phyloP scores from a whole-genome alignment of 2,797 vertebrate genomes.

The Pseudochirops cupreus region DNA sequence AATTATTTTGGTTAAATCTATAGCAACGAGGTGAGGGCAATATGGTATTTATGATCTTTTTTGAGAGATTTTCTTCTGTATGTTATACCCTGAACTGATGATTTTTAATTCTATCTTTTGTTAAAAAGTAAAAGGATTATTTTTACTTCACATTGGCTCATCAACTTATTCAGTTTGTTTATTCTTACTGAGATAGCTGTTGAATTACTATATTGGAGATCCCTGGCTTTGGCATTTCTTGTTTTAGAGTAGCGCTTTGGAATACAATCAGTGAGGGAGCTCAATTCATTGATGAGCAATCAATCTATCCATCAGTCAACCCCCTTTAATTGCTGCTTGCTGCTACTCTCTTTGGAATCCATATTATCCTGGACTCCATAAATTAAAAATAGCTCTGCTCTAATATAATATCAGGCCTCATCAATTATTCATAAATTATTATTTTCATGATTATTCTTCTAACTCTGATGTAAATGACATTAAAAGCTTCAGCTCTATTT shows the following conservation, averaged over 20 bases:
- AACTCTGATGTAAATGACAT: slow-evolving; percentile 78
- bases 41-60: background rate
- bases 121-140: background rate
- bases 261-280: slow-evolving; percentile 16
- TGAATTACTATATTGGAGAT: slow-evolving; percentile 18
- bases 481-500: slow-evolving; percentile 78
- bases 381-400: slow-evolving; percentile 80
- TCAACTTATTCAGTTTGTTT: background rate
- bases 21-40: background rate
- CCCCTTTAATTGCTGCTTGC: slow-evolving; percentile 70
- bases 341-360: slow-evolving; percentile 62
- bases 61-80: background rate
- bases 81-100: background rate
- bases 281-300: slow-evolving; percentile 53
- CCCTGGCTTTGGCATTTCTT: slow-evolving; percentile 24
- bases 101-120: background rate
- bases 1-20: background rate
- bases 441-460: slow-evolving; percentile 84
- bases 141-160: background rate
- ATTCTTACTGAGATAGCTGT: slow-evolving; percentile 1
- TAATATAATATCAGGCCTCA: slow-evolving; percentile 72
- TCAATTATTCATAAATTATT: slow-evolving; percentile 86
- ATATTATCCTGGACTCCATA: slow-evolving; percentile 61
- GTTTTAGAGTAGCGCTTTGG: background rate
- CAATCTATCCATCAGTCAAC: slow-evolving; percentile 56